Evolutionary conservation across 2,113 vertebrate genomes (phyloP), one percentile per base, ranked within the genome.

Genomic region (Gopherus evgoodei): DNA sequence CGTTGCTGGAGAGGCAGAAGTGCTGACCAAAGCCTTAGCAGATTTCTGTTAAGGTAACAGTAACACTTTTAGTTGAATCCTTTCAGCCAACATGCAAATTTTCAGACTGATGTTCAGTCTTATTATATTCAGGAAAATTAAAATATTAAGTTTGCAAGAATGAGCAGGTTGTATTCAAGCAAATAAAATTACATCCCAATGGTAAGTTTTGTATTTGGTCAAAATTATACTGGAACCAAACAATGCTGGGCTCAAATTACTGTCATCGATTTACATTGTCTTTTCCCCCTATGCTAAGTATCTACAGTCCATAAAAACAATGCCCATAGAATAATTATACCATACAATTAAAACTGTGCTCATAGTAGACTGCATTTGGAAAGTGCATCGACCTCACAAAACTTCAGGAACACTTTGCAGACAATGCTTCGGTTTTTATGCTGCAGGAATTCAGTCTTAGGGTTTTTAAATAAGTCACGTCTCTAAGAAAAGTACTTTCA

Each of bases 11-110:
- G 89, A 88, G 75, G 90, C 5, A 88, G 84, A 35, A 79, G 54
- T 81, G 92, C 83, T 89, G 90, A 89, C 76, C 90, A 91, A 83
- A 76, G 42, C 3, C 25, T 16, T 81, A 69, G 84, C 19, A 90
- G 29, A 82, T 86, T 90, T 81, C 84, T 91, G 84, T 81, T 86
- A 84, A 72, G n/a, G 83, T 69, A 90, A 87, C 65, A 94, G 52
- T n/a, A 65, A 38, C 65, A 56, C 83, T 76, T 84, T 65, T 65
- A 81, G 53, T 0, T 0, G 54, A 62, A 49, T 79, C n/a, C 57
- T 78, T 47, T 88, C 88, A 88, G 44, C 49, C 56, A 56, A 22
- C 4, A 59, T 4, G 59, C 4, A 49, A 49, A n/a, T 80, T 94
- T 90, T 93, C 47, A 14, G 81, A 42, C 24, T 42, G 25, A 79